Evolutionary conservation across 2,888 invertebrate species (phyloP).

Genomic region (Thera britannica): DNA sequence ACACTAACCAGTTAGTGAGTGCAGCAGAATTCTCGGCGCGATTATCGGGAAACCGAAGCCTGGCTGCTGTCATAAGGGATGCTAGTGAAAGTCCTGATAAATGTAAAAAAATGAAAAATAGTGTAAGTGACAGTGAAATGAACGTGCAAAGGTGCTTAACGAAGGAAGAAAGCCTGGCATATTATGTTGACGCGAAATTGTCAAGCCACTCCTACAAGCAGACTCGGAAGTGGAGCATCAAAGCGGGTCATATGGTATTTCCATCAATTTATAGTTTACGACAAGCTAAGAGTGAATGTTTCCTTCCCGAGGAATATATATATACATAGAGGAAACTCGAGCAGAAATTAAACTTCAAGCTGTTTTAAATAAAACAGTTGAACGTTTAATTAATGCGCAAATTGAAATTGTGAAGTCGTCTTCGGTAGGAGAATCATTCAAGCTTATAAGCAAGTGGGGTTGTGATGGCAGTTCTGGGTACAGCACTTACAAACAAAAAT

Average conservation of each 20-base stretch:
- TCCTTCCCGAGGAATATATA: constrained; percentile 18
- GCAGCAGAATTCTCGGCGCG: constrained; percentile 14
- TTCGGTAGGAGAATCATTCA: constrained; percentile 2
- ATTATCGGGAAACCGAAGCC: constrained; percentile 15
- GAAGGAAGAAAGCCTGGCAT: constrained; percentile 30
- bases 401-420: constrained; percentile 14
- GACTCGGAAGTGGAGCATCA: constrained; percentile 34
- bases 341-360: constrained; percentile 27
- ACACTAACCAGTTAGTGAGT: constrained; percentile 5
- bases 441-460: constrained; percentile 26
- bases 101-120: constrained; percentile 10
- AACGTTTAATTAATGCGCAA: constrained; percentile 21
- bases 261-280: constrained; percentile 28
- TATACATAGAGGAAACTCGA: constrained; percentile 20
- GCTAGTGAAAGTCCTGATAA: constrained; percentile 22
- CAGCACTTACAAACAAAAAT: constrained; percentile 32
- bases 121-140: constrained; percentile 5
- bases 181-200: constrained; percentile 32
- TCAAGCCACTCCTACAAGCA: constrained; percentile 33
- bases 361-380: constrained; percentile 22
- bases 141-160: constrained; percentile 10
- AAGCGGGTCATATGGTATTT: constrained; percentile 34
- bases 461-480: constrained; percentile 33
- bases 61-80: constrained; percentile 18
- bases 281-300: constrained; percentile 23